A percentile compares a stretch with the other conserved stretches of the same genome.
Evolutionary conservation across 2,888 invertebrate species (phyloP).

Genomic region (Empis livida): DNA sequence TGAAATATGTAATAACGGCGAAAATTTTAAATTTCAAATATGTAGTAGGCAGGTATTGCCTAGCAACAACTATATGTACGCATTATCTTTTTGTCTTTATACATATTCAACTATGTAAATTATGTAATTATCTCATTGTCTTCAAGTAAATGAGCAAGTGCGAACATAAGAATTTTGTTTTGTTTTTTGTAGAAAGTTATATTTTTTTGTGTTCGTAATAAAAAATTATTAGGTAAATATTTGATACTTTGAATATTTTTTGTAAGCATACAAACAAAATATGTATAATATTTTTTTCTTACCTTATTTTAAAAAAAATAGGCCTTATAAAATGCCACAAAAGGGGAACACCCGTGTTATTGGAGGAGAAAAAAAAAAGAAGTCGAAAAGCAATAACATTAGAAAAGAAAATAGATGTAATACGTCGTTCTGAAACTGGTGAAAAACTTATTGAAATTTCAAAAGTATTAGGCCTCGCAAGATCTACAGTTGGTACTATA

Average conservation of each 20-base stretch:
- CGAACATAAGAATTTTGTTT: background rate
- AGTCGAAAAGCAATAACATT: background rate
- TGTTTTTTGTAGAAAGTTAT: background rate
- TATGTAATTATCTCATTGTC: background rate
- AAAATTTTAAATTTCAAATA: background rate
- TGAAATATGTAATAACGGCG: no score
- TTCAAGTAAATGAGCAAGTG: background rate
- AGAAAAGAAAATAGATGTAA: background rate
- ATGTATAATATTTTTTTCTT: background rate
- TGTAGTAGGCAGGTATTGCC: background rate
- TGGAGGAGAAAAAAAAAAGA: background rate
- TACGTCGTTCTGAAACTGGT: background rate
- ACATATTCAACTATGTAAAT: no score
- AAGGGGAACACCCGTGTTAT: background rate
- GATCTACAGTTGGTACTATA: conserved; percentile 9
- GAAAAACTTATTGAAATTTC: background rate
- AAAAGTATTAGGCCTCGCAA: conserved; percentile 1
- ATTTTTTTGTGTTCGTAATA: background rate
- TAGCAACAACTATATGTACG: background rate
- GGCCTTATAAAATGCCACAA: background rate
- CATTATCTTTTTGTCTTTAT: background rate
- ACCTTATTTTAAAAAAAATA: background rate
- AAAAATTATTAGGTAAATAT: background rate
- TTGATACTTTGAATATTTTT: background rate
- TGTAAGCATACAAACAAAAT: background rate